A percentile compares a stretch with the other conserved stretches of the same genome.
These are phyloP conservation scores for Marronus borbonicus DNA, from an alignment of 2,888 invertebrate species.

Conservation along the genomic window DNA sequence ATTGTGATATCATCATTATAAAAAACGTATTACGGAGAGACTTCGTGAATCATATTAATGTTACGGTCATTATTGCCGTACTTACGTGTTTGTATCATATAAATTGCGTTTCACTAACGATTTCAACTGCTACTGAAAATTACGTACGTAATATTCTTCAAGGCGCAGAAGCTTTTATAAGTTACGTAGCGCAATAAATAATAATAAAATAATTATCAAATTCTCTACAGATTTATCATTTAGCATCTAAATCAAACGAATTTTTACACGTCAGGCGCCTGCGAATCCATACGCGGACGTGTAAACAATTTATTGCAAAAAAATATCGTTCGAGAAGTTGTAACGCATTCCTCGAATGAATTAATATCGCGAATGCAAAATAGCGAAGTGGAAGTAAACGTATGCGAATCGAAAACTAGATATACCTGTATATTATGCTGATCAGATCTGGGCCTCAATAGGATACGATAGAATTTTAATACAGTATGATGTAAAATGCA, in stretches of 20 bases:
- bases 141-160: too few relatives aligned
- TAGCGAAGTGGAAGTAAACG: conserved; percentile 15
- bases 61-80: neutral
- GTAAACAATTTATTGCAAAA: conserved; percentile 32
- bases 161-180: too few relatives aligned
- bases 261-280: neutral
- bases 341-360: conserved; percentile 40
- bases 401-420: conserved; percentile 43
- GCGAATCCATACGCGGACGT: neutral
- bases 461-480: conserved; percentile 14
- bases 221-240: neutral
- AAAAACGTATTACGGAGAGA: too few relatives aligned
- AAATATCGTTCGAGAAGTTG: conserved; percentile 37
- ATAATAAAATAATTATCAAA: neutral
- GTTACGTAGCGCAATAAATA: too few relatives aligned
- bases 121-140: neutral
- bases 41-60: conserved; percentile 18
- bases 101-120: neutral
- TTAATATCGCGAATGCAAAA: conserved; percentile 48
- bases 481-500: neutral
- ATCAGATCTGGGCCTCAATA: conserved; percentile 30
- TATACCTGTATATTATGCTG: conserved; percentile 48
- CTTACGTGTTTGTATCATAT: neutral
- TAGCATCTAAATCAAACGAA: too few relatives aligned
- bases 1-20: too few relatives aligned